Evolutionary conservation across 2,113 vertebrate species (phyloP), one percentile per base, ranked within the genome.

Genomic region (Tapirus terrestris): DNA sequence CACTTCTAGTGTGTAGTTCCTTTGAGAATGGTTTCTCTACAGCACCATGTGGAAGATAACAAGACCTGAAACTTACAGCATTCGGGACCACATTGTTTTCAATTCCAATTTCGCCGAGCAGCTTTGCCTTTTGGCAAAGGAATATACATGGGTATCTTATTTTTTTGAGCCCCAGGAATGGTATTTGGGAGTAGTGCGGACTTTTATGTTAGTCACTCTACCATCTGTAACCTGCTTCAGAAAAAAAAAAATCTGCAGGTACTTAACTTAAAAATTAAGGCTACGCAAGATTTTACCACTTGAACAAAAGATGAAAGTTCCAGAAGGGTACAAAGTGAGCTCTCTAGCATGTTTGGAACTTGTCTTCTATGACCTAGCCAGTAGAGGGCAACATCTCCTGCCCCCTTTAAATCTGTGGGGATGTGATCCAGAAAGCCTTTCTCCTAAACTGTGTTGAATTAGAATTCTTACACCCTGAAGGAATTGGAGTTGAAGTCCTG

Each of bases 1-100:
- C 4, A 11, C 56, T 91, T 94, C 7, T 36, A 60, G 33, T 85
- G 91, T 51, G 68, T 65, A 45, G n/a, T 91, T 91, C 31, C n/a
- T 86, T 3, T 43, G 33, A 85, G 36, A 96, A 73, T 10, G 1
- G 20, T 61, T 80, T 79, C 70, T 63, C 53, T 60, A n/a, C 5
- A 63, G 23, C 73, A 21, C 33, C 36, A 11, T 12, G 18, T 27
- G 31, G 21, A 51, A 29, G 21, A 6, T 84, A 70, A 58, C 39
- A 75, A 43, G 33, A 56, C 31, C 48, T 9, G 2, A 70, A 58
- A 61, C 10, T 63, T 60, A 2, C 58, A 68, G 31, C 70, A 18
- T 3, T 61, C 0, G 3, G 31, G n/a, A 48, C 31, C 6, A 17
- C 31, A 20, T 16, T 31, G 21, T 72, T 80, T 88, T 77, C 25